Conservation (phyloP, 2,113 vertebrate genomes). For the Nansenia antarctica region DNA sequence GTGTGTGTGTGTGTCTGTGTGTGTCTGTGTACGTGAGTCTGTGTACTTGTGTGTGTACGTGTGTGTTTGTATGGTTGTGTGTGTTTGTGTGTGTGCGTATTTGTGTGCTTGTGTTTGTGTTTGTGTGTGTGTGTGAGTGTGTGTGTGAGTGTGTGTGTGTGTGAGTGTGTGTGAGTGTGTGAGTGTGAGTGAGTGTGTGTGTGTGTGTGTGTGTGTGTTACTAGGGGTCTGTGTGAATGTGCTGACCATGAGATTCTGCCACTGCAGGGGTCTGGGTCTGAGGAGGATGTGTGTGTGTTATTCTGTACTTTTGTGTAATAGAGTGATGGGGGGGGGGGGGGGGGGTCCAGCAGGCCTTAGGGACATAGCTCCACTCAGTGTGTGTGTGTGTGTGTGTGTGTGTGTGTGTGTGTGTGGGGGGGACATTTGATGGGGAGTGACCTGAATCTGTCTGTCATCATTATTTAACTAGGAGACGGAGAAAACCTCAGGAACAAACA, state of each 20-base stretch:
- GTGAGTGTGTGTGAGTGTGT: constrained; percentile 3
- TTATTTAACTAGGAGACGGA: constrained; percentile 67
- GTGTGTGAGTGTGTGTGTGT: constrained; percentile 14
- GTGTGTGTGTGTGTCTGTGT: background rate
- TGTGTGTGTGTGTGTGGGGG: constrained; percentile 1
- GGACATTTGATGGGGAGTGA: constrained; percentile 67
- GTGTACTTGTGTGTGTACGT: background rate
- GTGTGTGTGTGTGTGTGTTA: constrained; percentile 5
- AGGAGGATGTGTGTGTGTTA: background rate
- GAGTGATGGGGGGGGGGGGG: too few species aligned
- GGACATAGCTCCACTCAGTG: too few species aligned
- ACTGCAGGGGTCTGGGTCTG: background rate
- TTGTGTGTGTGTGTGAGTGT: constrained; percentile 6
- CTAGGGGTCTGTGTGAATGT: background rate
- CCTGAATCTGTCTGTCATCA: constrained; percentile 72
- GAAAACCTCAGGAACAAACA: constrained; percentile 23
- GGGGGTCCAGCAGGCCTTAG: too few species aligned
- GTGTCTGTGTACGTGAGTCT: background rate
- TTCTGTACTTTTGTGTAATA: background rate
- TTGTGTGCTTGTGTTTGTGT: too few species aligned
- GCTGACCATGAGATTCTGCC: background rate
- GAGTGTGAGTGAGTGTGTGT: constrained; percentile 3
- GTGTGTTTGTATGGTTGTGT: constrained; percentile 1
- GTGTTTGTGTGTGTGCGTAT: background rate
- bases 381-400: background rate